These are phyloP conservation scores for Sphyrna mokarran DNA, from an alignment of 2,113 vertebrate genomes.

Conservation along the genomic window DNA sequence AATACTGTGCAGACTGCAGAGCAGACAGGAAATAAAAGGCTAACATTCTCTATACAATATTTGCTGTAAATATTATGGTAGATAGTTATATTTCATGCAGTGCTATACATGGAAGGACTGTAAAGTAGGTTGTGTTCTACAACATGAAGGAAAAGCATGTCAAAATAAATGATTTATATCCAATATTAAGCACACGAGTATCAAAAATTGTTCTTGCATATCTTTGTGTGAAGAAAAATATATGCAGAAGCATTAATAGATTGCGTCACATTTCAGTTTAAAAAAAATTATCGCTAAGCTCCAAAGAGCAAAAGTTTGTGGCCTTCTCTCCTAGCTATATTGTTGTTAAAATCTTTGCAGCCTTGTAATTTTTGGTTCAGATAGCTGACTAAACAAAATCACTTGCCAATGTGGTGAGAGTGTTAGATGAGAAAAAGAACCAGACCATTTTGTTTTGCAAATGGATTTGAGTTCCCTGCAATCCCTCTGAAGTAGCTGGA, in stretches of 20 bases:
- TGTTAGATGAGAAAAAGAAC: neutral
- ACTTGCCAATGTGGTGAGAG: neutral
- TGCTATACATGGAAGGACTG: neutral
- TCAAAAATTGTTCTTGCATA: neutral
- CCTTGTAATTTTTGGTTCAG: neutral
- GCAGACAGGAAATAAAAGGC: neutral
- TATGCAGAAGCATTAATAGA: neutral
- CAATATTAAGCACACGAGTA: neutral
- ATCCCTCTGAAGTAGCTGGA: neutral
- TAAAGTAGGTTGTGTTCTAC: neutral
- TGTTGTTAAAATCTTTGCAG: neutral
- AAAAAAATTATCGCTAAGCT: neutral
- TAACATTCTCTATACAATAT: neutral
- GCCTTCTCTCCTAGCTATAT: neutral
- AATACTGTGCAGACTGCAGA: neutral
- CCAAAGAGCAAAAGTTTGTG: neutral
- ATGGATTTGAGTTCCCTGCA: neutral
- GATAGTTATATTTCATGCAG: neutral
- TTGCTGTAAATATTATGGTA: neutral
- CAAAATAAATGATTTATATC: neutral
- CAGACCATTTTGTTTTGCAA: neutral
- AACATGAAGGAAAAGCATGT: neutral
- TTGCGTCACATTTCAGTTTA: neutral
- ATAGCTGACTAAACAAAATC: neutral
- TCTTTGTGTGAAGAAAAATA: slow-evolving; percentile 1